Evolutionary conservation across 37 sponge, comb jelly and placozoan species (phyloP).

Genomic region (Aplysina aerophoba): DNA sequence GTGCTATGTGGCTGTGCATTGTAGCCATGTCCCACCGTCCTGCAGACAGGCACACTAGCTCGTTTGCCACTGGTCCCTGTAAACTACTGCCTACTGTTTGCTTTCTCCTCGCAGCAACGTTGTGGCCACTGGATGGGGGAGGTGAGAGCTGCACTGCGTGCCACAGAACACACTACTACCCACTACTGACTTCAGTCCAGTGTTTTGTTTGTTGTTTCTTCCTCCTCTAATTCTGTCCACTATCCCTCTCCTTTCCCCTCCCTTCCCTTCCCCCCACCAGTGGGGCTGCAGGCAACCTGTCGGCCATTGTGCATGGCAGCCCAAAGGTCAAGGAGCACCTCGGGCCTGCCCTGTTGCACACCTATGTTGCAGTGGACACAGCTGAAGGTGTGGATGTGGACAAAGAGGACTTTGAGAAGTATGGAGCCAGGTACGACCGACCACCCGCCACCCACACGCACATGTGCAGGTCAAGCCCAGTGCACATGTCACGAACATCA

Average conservation of each 20-base stretch:
- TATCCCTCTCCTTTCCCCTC: not conserved
- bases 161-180: not conserved
- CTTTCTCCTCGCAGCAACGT: not conserved
- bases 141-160: not conserved
- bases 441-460: no score
- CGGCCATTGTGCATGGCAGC: slow-evolving; percentile 76
- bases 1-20: not conserved
- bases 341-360: slow-evolving; percentile 84
- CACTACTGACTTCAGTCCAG: not conserved
- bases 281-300: slow-evolving; percentile 66
- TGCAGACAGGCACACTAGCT: no score
- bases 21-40: no score
- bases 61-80: not conserved
- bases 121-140: no score
- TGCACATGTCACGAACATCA: no score
- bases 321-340: slow-evolving; percentile 73
- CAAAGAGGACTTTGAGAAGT: slow-evolving; percentile 92
- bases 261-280: slow-evolving; percentile 18
- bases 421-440: slow-evolving; percentile 55
- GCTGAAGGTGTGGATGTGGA: slow-evolving; percentile 93
- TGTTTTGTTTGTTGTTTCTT: not conserved
- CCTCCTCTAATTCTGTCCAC: not conserved
- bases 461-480: no score
- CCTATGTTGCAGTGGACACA: slow-evolving; percentile 80
- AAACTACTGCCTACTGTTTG: not conserved